phyloP scores from a whole-genome alignment of 2,113 vertebrate species.

The Balaenoptera acutorostrata region DNA sequence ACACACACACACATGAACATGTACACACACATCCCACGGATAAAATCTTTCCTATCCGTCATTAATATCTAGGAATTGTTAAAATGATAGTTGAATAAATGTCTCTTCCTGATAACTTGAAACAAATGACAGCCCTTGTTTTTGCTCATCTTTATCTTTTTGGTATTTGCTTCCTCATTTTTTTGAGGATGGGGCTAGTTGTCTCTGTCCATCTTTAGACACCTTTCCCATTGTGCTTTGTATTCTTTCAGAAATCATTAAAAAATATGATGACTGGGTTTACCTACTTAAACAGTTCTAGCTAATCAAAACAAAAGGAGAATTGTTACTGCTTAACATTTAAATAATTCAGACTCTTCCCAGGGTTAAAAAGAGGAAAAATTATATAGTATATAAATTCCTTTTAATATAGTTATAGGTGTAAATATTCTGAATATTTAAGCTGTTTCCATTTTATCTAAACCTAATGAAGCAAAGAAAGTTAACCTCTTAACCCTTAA shows the following conservation, averaged over 20 bases:
- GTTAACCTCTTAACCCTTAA: neutral
- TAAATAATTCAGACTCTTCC: neutral
- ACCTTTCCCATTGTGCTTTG: neutral
- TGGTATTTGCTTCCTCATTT: neutral
- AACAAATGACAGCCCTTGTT: neutral
- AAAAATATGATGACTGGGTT: neutral
- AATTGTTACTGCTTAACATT: neutral
- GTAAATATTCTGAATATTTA: neutral
- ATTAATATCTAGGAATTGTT: neutral
- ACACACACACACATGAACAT: neutral
- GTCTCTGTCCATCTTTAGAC: neutral
- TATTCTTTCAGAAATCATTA: neutral
- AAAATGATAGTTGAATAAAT: neutral
- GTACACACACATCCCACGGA: neutral
- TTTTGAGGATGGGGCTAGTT: neutral
- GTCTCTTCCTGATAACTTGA: neutral
- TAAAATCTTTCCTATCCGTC: neutral
- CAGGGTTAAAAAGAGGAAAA: neutral
- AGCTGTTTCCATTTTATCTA: neutral
- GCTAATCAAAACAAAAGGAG: neutral
- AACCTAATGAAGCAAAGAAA: neutral
- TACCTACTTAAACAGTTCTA: neutral
- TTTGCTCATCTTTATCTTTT: neutral
- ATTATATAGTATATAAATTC: neutral
- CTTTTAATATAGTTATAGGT: neutral